phyloP scores from a whole-genome alignment of 2,888 invertebrate genomes.

The Folsomia candida region DNA sequence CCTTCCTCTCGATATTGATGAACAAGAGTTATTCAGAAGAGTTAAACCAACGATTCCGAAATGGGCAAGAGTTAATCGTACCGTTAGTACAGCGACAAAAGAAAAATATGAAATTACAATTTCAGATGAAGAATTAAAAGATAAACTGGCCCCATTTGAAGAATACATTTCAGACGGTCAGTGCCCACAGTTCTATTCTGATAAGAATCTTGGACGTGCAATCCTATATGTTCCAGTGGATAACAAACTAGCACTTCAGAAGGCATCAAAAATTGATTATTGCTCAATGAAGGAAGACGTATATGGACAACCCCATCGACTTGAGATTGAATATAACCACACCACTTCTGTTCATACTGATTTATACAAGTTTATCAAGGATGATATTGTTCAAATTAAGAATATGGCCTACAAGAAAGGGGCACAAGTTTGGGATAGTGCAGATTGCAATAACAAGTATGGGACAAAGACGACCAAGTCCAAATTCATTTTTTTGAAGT shows the following conservation, averaged over 20 bases:
- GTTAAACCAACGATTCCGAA: neutral
- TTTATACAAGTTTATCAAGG: slow-evolving; percentile 4
- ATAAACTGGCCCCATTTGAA: neutral
- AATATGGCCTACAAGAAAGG: neutral
- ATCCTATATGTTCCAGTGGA: neutral
- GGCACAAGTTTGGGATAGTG: neutral
- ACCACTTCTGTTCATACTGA: slow-evolving; percentile 8
- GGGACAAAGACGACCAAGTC: neutral
- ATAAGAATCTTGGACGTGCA: neutral
- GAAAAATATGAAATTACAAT: neutral
- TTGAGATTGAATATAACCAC: slow-evolving; percentile 23
- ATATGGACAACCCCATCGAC: slow-evolving; percentile 12
- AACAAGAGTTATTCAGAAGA: neutral
- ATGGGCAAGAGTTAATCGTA: neutral
- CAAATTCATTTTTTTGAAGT: neutral
- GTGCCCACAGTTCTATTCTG: neutral
- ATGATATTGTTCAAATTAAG: neutral
- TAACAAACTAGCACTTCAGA: neutral
- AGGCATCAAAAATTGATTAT: neutral
- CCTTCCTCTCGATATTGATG: neutral
- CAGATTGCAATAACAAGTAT: neutral
- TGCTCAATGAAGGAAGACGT: neutral
- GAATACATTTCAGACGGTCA: neutral
- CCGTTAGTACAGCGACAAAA: neutral
- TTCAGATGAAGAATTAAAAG: neutral